Conservation (phyloP, 1,140 invertebrate genomes). For the Coelopa frigida region DNA sequence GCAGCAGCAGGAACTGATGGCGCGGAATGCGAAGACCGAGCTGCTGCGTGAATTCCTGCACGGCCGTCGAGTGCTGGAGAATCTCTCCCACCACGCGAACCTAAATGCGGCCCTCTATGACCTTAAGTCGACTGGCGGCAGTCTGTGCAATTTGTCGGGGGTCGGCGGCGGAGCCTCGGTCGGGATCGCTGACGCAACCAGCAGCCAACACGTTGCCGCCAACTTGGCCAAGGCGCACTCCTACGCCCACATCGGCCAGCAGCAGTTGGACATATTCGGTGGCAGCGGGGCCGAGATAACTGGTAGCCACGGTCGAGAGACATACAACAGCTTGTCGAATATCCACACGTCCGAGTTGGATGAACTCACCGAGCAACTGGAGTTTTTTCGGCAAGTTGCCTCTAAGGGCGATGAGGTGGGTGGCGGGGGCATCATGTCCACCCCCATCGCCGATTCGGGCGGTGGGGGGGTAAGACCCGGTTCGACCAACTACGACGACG, state of each 20-base stretch:
- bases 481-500: slow-evolving; percentile 46
- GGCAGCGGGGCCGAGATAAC: not conserved
- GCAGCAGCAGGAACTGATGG: slow-evolving; percentile 24
- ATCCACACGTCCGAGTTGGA: slow-evolving; percentile 15
- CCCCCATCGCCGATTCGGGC: slow-evolving; percentile 34
- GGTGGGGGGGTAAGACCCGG: slow-evolving; percentile 15
- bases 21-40: slow-evolving; percentile 28
- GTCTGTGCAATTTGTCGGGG: slow-evolving; percentile 9
- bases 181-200: too few species aligned
- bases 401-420: slow-evolving; percentile 27
- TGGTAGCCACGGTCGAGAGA: too few species aligned
- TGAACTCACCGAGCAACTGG: slow-evolving; percentile 14
- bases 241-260: too few species aligned
- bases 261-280: too few species aligned
- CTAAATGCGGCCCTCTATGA: too few species aligned
- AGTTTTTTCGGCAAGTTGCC: slow-evolving; percentile 38
- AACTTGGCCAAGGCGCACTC: not conserved
- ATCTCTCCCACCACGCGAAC: too few species aligned
- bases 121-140: slow-evolving; percentile 12
- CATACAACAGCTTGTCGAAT: not conserved
- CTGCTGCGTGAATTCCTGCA: slow-evolving; percentile 30
- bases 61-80: slow-evolving; percentile 22
- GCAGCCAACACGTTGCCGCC: too few species aligned
- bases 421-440: too few species aligned
- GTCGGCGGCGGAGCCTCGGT: too few species aligned